Conservation (phyloP, 1,140 invertebrate genomes). For the Eumaeus atala region DNA sequence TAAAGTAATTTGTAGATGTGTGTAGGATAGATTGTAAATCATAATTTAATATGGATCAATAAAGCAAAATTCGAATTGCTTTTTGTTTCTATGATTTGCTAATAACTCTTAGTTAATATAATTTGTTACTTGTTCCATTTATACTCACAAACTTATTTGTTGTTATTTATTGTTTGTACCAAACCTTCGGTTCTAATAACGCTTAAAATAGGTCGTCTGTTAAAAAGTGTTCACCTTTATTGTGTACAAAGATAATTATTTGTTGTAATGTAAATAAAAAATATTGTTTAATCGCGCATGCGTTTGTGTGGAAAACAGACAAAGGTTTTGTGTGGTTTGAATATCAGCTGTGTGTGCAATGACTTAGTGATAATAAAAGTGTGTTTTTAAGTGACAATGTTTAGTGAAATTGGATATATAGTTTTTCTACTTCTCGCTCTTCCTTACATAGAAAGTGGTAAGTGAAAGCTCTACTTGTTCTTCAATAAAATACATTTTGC, state of each 20-base stretch:
- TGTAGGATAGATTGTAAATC: constrained; percentile 35
- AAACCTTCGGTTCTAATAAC: constrained; percentile 26
- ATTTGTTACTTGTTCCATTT: constrained; percentile 35
- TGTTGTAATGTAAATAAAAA: constrained; percentile 73
- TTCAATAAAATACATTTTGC: no score
- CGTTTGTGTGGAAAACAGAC: constrained; percentile 72
- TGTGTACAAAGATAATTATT: constrained; percentile 42
- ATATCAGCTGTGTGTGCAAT: constrained; percentile 75
- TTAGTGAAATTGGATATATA: constrained; percentile 76
- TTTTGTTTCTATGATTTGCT: constrained; percentile 32
- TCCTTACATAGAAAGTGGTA: constrained; percentile 76
- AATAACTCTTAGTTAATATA: constrained; percentile 26
- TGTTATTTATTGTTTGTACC: constrained; percentile 41
- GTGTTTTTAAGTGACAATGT: constrained; percentile 73
- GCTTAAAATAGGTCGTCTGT: constrained; percentile 29
- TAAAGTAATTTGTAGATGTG: constrained; percentile 39
- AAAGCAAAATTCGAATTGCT: constrained; percentile 36
- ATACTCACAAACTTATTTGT: constrained; percentile 32
- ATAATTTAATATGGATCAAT: constrained; percentile 36
- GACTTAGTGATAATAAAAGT: constrained; percentile 67
- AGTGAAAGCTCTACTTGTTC: constrained; percentile 31
- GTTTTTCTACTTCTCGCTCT: constrained; percentile 74
- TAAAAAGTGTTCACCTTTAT: constrained; percentile 32
- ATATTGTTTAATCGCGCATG: constrained; percentile 71
- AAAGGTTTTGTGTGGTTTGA: constrained; percentile 75